Evolutionary conservation across 2,888 invertebrate genomes (phyloP).

Genomic region (Thereva unica): DNA sequence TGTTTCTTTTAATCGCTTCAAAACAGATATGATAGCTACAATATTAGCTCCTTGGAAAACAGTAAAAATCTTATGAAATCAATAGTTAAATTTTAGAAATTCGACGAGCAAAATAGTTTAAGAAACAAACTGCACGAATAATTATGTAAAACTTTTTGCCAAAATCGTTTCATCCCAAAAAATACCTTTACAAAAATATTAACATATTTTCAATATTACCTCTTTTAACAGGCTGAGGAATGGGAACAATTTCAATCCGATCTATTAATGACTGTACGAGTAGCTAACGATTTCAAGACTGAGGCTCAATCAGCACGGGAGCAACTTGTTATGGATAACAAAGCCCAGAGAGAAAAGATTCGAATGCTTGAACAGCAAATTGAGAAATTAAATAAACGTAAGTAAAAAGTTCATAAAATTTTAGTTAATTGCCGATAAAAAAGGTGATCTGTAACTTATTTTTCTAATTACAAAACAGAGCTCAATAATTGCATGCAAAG

Average conservation of each 20-base stretch:
- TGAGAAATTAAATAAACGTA: constrained; percentile 70
- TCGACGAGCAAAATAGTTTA: no score
- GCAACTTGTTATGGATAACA: constrained; percentile 83
- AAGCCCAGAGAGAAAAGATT: constrained; percentile 75
- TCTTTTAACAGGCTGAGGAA: constrained; percentile 63
- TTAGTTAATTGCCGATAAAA: not conserved
- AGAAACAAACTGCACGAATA: no score
- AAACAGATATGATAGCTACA: no score
- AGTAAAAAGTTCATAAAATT: constrained; percentile 40
- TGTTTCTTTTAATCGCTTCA: no score
- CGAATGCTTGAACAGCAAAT: constrained; percentile 77
- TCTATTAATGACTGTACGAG: constrained; percentile 87
- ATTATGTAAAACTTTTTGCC: not conserved
- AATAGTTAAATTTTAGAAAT: no score
- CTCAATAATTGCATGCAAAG: constrained; percentile 35
- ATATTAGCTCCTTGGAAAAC: no score
- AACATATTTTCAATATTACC: not conserved
- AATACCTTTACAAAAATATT: not conserved
- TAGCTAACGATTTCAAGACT: constrained; percentile 96
- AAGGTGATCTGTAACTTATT: not conserved
- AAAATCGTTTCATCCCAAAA: not conserved
- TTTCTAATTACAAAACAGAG: constrained; percentile 5
- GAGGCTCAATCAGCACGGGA: constrained; percentile 89
- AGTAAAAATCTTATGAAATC: no score
- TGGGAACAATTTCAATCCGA: constrained; percentile 96